Percentiles rank a stretch among this genome's conserved stretches.
These are phyloP conservation scores for Phenacoccus solenopsis DNA, from an alignment of 1,140 invertebrate genomes.

Conservation along the genomic window DNA sequence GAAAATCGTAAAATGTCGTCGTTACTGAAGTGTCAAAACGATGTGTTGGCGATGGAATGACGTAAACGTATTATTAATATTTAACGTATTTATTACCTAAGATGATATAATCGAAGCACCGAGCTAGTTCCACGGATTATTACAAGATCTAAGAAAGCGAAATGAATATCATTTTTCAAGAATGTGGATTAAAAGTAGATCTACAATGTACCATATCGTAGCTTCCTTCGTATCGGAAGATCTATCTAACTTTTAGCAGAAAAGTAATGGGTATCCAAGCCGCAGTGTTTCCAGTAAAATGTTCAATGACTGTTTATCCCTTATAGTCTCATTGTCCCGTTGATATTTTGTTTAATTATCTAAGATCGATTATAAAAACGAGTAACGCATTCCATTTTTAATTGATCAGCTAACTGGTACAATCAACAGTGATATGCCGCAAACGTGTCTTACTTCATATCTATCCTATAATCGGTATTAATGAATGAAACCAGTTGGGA, in stretches of 20 bases:
- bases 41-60: no score
- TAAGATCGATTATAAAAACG: neutral
- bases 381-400: neutral
- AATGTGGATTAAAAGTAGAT: neutral
- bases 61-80: neutral
- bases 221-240: no score
- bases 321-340: no score
- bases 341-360: neutral
- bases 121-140: neutral
- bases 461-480: neutral
- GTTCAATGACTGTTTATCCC: no score
- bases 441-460: neutral
- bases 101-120: neutral
- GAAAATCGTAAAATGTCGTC: no score
- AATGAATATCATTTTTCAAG: constrained; percentile 1
- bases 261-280: no score
- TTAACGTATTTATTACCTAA: neutral
- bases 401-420: neutral
- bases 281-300: no score
- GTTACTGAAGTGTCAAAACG: no score
- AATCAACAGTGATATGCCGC: neutral
- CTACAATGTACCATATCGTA: neutral
- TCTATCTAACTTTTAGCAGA: no score
- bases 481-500: neutral
- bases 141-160: neutral